A percentile compares a stretch with the other conserved stretches of the same genome.
Conservation (phyloP, 2,888 invertebrate genomes). For the Pherbina coryleti region DNA sequence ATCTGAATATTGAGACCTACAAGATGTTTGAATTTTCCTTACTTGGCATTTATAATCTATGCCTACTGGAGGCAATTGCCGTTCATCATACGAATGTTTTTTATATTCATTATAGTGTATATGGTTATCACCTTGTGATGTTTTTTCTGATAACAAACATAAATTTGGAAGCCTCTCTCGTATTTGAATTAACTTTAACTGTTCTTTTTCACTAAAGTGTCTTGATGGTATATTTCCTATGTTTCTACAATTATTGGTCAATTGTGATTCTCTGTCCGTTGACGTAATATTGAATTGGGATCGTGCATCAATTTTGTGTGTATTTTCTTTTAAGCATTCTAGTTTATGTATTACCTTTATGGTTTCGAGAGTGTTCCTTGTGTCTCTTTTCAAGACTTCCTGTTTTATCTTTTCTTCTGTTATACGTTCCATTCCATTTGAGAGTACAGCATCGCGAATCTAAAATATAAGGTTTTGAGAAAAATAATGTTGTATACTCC, state of each 20-base stretch:
- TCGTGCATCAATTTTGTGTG: not conserved
- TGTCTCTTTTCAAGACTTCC: not conserved
- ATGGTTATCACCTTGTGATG: slow-evolving; percentile 47
- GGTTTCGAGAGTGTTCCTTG: not conserved
- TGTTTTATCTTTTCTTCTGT: slow-evolving; percentile 43
- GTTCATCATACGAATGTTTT: slow-evolving; percentile 64
- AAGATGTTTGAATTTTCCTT: slow-evolving; percentile 35
- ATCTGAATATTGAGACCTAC: slow-evolving; percentile 36
- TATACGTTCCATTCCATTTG: slow-evolving; percentile 53
- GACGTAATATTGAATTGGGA: not conserved
- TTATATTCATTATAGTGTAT: slow-evolving; percentile 62
- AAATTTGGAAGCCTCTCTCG: not conserved
- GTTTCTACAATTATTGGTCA: not conserved
- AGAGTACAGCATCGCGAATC: slow-evolving; percentile 55
- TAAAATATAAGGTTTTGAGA: slow-evolving; percentile 30
- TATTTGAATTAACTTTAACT: not conserved
- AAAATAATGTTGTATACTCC: not conserved
- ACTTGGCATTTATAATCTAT: slow-evolving; percentile 57
- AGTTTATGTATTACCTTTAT: not conserved
- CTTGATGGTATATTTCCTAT: slow-evolving; percentile 32
- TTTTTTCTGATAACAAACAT: slow-evolving; percentile 8
- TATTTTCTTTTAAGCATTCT: not conserved
- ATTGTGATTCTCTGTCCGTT: not conserved
- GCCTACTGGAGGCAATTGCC: slow-evolving; percentile 64
- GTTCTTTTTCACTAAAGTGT: not conserved